Evolutionary conservation across 2,113 vertebrate genomes (phyloP).

Genomic region (Herpailurus yagouaroundi): DNA sequence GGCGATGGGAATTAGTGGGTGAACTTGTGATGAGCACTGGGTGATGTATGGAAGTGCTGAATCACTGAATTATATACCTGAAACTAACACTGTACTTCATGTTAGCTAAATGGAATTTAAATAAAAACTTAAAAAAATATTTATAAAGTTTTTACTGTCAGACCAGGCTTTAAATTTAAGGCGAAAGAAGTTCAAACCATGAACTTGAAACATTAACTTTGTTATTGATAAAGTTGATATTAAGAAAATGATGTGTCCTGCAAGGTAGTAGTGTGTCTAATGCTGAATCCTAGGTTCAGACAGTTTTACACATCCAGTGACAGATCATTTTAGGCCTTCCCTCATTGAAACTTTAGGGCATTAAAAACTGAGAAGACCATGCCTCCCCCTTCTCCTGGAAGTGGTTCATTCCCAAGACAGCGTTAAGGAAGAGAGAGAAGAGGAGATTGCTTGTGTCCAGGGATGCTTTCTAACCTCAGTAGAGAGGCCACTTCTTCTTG

Average conservation of each 20-base stretch:
- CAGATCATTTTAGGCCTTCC: not conserved
- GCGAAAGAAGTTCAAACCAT: not conserved
- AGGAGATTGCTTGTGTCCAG: not conserved
- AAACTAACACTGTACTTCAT: not conserved
- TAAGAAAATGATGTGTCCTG: not conserved
- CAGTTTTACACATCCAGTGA: not conserved
- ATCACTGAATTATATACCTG: not conserved
- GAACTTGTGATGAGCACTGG: not conserved
- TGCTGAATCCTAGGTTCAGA: not conserved
- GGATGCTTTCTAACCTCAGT: not conserved
- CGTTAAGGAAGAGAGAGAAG: not conserved
- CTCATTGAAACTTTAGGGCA: not conserved
- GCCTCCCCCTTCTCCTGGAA: accelerated
- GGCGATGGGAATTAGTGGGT: not conserved
- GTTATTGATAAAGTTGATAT: not conserved
- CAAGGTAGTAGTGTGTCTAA: not conserved
- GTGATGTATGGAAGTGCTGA: not conserved
- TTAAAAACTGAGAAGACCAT: not conserved
- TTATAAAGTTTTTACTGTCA: not conserved
- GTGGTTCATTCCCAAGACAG: not conserved
- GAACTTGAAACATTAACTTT: not conserved
- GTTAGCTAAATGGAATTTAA: not conserved
- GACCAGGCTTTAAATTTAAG: not conserved
- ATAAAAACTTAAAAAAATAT: not conserved
- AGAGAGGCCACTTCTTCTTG: not conserved